These are phyloP conservation scores for Caenorhabditis zanzibari DNA, from an alignment of 2,888 invertebrate species.

Conservation along the genomic window DNA sequence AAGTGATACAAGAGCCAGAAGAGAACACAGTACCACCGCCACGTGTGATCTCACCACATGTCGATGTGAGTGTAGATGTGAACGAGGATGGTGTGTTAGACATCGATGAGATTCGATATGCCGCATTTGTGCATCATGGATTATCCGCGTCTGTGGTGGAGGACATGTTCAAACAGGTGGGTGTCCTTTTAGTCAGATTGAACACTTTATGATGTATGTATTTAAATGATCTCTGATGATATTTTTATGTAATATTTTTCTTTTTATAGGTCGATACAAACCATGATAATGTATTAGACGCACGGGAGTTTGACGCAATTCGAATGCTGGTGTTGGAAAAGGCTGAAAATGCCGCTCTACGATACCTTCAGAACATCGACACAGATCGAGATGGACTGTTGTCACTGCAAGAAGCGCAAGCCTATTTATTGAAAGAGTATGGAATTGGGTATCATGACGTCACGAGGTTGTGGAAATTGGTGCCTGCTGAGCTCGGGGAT, in stretches of 20 bases:
- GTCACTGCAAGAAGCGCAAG: conserved; percentile 80
- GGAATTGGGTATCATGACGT: conserved; percentile 82
- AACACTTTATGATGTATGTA: background rate
- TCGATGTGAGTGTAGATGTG: conserved; percentile 80
- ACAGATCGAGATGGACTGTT: conserved; percentile 78
- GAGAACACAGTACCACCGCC: conserved; percentile 53
- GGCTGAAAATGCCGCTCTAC: conserved; percentile 81
- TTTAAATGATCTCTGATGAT: too few relatives aligned
- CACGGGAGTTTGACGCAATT: conserved; percentile 80
- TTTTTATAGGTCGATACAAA: conserved; percentile 69
- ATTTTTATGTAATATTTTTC: background rate
- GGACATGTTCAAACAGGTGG: conserved; percentile 79
- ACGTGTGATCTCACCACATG: conserved; percentile 55
- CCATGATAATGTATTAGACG: conserved; percentile 65
- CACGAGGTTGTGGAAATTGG: conserved; percentile 80
- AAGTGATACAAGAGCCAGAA: conserved; percentile 6
- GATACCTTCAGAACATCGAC: conserved; percentile 81
- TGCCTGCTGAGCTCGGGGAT: conserved; percentile 75
- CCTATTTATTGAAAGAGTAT: conserved; percentile 81
- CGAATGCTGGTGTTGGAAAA: conserved; percentile 80
- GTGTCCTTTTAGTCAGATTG: conserved; percentile 31
- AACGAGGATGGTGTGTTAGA: conserved; percentile 80
- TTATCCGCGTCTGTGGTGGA: conserved; percentile 82
- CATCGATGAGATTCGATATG: conserved; percentile 81
- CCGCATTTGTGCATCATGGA: conserved; percentile 82